phyloP scores from a whole-genome alignment of 2,113 vertebrate genomes.

The Ovis canadensis region DNA sequence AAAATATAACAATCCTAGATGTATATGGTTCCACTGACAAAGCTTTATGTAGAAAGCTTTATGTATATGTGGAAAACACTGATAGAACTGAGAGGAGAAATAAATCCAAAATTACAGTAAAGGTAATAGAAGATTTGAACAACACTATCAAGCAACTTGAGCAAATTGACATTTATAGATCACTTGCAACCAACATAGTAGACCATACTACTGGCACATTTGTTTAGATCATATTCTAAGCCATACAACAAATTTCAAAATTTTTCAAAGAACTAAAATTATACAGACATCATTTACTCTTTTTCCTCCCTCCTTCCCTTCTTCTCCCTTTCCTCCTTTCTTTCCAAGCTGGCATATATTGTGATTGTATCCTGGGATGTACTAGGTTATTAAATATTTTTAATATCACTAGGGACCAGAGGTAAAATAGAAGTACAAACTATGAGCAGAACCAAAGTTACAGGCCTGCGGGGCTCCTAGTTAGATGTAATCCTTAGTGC shows the following conservation, averaged over 20 bases:
- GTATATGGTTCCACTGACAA: background rate
- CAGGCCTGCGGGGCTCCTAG: background rate
- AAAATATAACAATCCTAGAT: slow-evolving; percentile 4
- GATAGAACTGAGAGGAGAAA: background rate
- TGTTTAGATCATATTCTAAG: background rate
- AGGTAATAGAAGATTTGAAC: background rate
- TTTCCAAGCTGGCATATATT: background rate
- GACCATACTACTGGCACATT: background rate
- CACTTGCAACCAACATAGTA: background rate
- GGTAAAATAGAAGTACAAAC: background rate
- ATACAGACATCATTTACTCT: background rate
- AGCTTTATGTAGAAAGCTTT: background rate
- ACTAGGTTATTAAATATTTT: background rate
- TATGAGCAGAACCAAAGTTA: background rate
- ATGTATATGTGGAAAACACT: background rate
- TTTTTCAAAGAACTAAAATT: background rate
- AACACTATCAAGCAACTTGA: background rate
- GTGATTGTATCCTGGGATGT: background rate
- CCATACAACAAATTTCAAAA: background rate
- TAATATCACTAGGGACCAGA: background rate
- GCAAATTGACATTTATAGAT: background rate
- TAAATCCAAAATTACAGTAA: background rate
- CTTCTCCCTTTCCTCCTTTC: background rate
- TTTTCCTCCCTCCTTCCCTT: background rate
- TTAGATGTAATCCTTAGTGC: background rate